These are phyloP conservation scores for Hesperia comma DNA, from an alignment of 2,888 invertebrate species.

Conservation along the genomic window DNA sequence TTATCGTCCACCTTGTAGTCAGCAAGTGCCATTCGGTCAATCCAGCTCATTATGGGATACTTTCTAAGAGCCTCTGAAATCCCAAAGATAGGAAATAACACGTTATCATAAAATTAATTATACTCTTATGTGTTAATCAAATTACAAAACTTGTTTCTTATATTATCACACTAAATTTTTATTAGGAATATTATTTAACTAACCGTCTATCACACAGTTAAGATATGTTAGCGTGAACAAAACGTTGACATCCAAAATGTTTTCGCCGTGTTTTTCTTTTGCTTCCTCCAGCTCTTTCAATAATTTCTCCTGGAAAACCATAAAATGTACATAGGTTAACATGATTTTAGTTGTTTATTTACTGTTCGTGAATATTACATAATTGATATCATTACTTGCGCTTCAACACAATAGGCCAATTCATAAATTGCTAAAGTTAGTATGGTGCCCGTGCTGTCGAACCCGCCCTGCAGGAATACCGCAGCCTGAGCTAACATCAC, in stretches of 20 bases:
- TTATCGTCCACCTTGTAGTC: slow-evolving; percentile 56
- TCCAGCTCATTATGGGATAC: slow-evolving; percentile 59
- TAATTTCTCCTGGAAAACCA: slow-evolving; percentile 48
- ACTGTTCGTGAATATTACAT: too few species aligned
- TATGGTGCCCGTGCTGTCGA: slow-evolving; percentile 55
- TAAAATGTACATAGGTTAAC: too few species aligned
- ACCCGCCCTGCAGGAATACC: slow-evolving; percentile 63
- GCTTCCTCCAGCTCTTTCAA: slow-evolving; percentile 52
- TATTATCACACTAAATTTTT: too few species aligned
- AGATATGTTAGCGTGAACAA: slow-evolving; percentile 50
- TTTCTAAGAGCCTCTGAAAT: slow-evolving; percentile 57
- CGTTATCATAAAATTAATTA: too few species aligned
- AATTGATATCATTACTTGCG: slow-evolving; percentile 54
- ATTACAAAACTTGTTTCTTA: too few species aligned
- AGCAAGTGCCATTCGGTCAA: slow-evolving; percentile 51
- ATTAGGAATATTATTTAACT: neutral
- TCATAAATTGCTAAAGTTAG: slow-evolving; percentile 53
- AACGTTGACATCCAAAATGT: slow-evolving; percentile 43
- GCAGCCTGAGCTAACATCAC: slow-evolving; percentile 62
- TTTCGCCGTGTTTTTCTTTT: slow-evolving; percentile 43
- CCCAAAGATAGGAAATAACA: neutral
- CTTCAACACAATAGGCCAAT: slow-evolving; percentile 52
- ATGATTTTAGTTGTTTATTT: neutral
- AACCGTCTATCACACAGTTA: slow-evolving; percentile 56
- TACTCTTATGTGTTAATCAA: too few species aligned